phyloP scores from a whole-genome alignment of 1,140 invertebrate genomes.

The Drosophila tani region DNA sequence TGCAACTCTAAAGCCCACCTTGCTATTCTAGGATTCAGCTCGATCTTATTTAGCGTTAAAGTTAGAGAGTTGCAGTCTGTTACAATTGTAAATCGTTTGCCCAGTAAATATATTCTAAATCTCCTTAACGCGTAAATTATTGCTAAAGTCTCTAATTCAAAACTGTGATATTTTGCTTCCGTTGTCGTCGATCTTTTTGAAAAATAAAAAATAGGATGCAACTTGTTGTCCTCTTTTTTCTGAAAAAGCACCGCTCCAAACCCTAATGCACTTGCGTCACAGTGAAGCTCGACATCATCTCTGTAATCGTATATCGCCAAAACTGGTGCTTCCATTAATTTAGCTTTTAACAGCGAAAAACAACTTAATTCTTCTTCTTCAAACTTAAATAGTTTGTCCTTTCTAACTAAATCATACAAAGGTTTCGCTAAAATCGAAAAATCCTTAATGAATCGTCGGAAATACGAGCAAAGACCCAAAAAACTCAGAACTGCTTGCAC shows the following conservation, averaged over 20 bases:
- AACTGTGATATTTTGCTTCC: background rate
- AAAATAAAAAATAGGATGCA: constrained; percentile 1
- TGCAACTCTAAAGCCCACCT: too few species aligned
- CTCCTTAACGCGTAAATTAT: background rate
- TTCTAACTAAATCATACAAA: background rate
- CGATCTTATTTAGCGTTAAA: too few species aligned
- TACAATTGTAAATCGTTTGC: background rate
- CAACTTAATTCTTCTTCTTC: background rate
- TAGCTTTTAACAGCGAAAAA: too few species aligned
- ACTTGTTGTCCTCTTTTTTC: background rate
- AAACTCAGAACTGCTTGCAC: background rate
- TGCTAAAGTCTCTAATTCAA: background rate
- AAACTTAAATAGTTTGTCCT: background rate
- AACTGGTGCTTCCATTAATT: too few species aligned
- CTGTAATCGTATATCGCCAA: background rate
- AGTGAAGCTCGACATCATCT: too few species aligned
- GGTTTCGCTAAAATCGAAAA: background rate
- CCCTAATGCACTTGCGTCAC: too few species aligned
- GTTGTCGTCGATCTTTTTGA: background rate
- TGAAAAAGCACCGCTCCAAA: too few species aligned
- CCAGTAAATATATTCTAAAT: background rate
- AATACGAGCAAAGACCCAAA: background rate
- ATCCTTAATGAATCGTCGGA: background rate
- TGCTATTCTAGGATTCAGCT: too few species aligned
- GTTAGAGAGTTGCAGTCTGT: background rate